Evolutionary conservation across 1,140 invertebrate genomes (phyloP).

Genomic region (Aphis craccivora): DNA sequence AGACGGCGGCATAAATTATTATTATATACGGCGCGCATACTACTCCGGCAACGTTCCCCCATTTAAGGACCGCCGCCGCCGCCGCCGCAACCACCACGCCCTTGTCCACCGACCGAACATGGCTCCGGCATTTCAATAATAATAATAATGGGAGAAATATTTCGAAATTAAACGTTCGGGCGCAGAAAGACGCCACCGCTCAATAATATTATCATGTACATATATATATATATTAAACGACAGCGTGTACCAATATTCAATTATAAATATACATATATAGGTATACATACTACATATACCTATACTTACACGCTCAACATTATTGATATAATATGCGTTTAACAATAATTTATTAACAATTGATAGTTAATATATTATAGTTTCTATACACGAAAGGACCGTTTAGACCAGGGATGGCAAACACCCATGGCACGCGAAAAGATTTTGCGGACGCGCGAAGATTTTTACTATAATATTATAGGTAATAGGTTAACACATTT

Average conservation of each 20-base stretch:
- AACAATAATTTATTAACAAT: background rate
- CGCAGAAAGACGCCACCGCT: background rate
- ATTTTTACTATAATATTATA: no score
- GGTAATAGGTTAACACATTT: no score
- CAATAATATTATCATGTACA: background rate
- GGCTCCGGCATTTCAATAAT: conserved; percentile 44
- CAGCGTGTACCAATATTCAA: background rate
- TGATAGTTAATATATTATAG: background rate
- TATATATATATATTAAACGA: background rate
- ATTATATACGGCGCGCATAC: background rate
- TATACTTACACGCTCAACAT: background rate
- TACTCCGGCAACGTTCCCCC: conserved; percentile 54
- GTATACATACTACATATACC: no score
- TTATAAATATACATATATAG: background rate
- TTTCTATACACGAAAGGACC: background rate
- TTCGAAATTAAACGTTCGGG: conserved; percentile 39
- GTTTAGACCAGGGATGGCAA: no score
- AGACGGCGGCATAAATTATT: conserved; percentile 18
- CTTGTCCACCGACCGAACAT: conserved; percentile 44
- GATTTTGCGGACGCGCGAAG: no score
- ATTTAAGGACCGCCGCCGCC: conserved; percentile 53
- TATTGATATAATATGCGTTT: background rate
- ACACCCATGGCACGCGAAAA: no score
- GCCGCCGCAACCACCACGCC: conserved; percentile 38
- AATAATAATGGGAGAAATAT: conserved; percentile 31